Percentiles rank a stretch among this genome's conserved stretches.
phyloP scores from a whole-genome alignment of 37 sponge, comb jelly and placozoan genomes.

The Ephydatia muelleri region DNA sequence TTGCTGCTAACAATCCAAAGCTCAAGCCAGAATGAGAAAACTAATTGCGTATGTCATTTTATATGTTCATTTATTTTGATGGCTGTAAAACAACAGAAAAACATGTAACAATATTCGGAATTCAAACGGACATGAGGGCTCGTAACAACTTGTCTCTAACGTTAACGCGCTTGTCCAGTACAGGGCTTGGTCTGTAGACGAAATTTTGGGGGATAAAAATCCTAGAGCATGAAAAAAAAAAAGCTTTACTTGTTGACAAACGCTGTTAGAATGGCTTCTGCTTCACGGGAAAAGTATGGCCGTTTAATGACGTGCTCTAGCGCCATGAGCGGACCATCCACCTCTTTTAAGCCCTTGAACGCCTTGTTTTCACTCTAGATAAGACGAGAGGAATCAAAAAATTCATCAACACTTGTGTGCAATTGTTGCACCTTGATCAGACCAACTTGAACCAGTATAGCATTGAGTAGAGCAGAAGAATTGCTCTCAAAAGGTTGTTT shows the following conservation, averaged over 20 bases:
- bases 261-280: slow-evolving; percentile 41
- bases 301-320: slow-evolving; percentile 37
- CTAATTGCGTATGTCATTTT: not conserved
- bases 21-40: slow-evolving; percentile 50
- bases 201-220: not conserved
- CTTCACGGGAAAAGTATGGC: slow-evolving; percentile 38
- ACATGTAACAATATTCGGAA: not conserved
- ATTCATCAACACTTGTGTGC: not conserved
- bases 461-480: slow-evolving; percentile 29
- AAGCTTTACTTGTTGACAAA: slow-evolving; percentile 72
- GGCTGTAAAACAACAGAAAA: not conserved
- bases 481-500: slow-evolving; percentile 22
- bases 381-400: not conserved
- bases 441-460: slow-evolving; percentile 67
- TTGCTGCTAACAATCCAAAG: slow-evolving; percentile 86
- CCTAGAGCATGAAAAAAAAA: not conserved
- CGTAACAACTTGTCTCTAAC: not conserved
- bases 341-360: slow-evolving; percentile 49
- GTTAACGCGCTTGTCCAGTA: not conserved
- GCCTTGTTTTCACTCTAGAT: slow-evolving; percentile 69
- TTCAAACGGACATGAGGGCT: slow-evolving; percentile 5
- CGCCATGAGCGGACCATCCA: slow-evolving; percentile 77
- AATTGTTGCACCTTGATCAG: slow-evolving; percentile 66
- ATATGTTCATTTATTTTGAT: not conserved
- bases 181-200: not conserved